These are phyloP conservation scores for Actinia tenebrosa DNA, from an alignment of 64 coral and sea anemone genomes.

Conservation along the genomic window DNA sequence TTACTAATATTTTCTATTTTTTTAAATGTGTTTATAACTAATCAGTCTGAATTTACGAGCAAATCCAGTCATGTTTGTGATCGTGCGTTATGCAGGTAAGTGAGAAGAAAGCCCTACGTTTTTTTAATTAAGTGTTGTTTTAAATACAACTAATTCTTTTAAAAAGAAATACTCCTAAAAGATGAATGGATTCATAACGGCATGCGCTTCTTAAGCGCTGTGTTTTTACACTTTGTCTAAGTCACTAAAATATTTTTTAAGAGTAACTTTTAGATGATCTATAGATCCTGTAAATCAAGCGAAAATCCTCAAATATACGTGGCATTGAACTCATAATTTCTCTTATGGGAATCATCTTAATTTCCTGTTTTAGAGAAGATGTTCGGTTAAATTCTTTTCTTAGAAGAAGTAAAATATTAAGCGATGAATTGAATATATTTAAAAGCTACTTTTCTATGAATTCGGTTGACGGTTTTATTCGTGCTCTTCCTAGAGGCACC, in stretches of 20 bases:
- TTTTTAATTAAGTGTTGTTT: not conserved
- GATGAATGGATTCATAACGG: not conserved
- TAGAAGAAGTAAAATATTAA: not conserved
- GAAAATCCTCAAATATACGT: not conserved
- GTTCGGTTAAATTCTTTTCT: not conserved
- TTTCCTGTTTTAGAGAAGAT: not conserved
- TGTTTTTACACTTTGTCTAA: not conserved
- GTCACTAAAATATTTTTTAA: not conserved
- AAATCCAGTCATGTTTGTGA: constrained; percentile 5
- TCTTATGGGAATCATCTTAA: not conserved
- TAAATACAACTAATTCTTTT: not conserved
- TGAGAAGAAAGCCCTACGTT: not conserved
- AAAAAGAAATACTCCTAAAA: not conserved
- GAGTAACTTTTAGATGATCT: not conserved
- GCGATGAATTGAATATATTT: no score
- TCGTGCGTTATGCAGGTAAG: constrained; percentile 24
- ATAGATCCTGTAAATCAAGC: not conserved
- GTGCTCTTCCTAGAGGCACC: not conserved
- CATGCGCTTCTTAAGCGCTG: not conserved
- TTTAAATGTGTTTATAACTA: not conserved
- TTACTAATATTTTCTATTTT: not conserved
- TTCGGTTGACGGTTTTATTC: not conserved
- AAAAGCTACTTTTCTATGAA: not conserved
- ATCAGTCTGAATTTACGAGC: no score
- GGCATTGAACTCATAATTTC: not conserved